Evolutionary conservation across 2,888 invertebrate species (phyloP).

Genomic region (Pheosia gnoma): DNA sequence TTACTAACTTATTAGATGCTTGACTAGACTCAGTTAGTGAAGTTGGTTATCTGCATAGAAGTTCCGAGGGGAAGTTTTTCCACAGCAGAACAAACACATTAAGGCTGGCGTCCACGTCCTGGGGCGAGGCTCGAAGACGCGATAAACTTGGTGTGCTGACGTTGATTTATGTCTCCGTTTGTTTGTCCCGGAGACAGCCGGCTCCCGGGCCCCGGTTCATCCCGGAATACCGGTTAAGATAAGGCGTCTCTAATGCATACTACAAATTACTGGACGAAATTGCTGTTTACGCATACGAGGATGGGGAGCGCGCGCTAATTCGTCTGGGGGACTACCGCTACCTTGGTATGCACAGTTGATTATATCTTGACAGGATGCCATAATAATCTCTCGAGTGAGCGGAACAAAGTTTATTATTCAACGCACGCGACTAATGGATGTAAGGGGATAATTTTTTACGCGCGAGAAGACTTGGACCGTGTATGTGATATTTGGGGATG

Average conservation of each 20-base stretch:
- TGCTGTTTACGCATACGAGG: conserved; percentile 60
- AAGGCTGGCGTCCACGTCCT: conserved; percentile 63
- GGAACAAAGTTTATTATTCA: conserved; percentile 31
- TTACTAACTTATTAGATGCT: conserved; percentile 26
- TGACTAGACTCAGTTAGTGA: conserved; percentile 17
- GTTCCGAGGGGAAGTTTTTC: conserved; percentile 50
- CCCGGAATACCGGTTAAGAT: conserved; percentile 69
- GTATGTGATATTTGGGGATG: conserved; percentile 4
- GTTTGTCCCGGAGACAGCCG: conserved; percentile 74
- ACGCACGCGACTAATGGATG: conserved; percentile 24
- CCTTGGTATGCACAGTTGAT: conserved; percentile 40
- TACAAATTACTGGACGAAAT: conserved; percentile 72
- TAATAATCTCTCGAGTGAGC: conserved; percentile 30
- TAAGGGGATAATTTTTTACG: conserved; percentile 27
- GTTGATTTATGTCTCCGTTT: conserved; percentile 81
- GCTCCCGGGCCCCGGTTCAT: conserved; percentile 62
- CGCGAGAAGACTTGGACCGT: conserved; percentile 40
- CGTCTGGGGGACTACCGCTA: conserved; percentile 39
- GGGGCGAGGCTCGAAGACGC: conserved; percentile 60
- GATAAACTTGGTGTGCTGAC: conserved; percentile 77
- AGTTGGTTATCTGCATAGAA: conserved; percentile 50
- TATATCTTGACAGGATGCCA: conserved; percentile 24
- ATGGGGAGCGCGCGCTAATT: conserved; percentile 37
- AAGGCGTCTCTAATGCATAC: conserved; percentile 68
- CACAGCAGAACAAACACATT: conserved; percentile 73